These are phyloP conservation scores for Ophioninae sp. DNA, from an alignment of 2,888 invertebrate species.

Conservation along the genomic window DNA sequence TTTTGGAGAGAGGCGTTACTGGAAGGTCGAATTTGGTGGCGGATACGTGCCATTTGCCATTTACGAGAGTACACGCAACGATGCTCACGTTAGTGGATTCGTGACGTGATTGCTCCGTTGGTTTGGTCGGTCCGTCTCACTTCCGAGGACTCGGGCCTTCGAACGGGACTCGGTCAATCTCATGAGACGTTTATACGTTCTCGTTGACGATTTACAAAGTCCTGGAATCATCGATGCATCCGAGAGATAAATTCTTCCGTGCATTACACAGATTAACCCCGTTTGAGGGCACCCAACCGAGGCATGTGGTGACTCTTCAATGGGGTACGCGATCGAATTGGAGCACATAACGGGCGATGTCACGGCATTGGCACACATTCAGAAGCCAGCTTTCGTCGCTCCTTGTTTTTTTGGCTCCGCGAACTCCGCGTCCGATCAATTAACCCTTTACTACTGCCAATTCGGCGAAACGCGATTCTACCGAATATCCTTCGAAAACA, in stretches of 20 bases:
- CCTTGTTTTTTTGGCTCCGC: background rate
- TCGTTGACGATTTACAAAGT: constrained; percentile 50
- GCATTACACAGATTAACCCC: constrained; percentile 36
- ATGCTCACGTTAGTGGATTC: constrained; percentile 54
- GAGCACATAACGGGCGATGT: background rate
- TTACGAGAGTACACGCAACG: constrained; percentile 35
- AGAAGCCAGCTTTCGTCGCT: constrained; percentile 1
- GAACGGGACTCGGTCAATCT: background rate
- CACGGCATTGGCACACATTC: constrained; percentile 35
- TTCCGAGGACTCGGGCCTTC: background rate
- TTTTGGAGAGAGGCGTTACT: no score
- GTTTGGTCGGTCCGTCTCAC: constrained; percentile 32
- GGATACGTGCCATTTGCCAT: constrained; percentile 53
- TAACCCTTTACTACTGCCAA: constrained; percentile 6
- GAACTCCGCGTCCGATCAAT: constrained; percentile 25
- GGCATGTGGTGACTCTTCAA: constrained; percentile 22
- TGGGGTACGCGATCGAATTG: constrained; percentile 5
- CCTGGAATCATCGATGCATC: constrained; percentile 48
- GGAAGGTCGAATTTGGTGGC: constrained; percentile 28
- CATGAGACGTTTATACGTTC: constrained; percentile 22
- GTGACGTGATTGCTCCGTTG: constrained; percentile 39
- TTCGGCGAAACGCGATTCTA: background rate
- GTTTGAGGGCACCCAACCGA: constrained; percentile 19
- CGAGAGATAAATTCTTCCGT: constrained; percentile 38
- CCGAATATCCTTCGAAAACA: background rate